Evolutionary conservation across 2,113 vertebrate species (phyloP).

Genomic region (Lampris incognitus): DNA sequence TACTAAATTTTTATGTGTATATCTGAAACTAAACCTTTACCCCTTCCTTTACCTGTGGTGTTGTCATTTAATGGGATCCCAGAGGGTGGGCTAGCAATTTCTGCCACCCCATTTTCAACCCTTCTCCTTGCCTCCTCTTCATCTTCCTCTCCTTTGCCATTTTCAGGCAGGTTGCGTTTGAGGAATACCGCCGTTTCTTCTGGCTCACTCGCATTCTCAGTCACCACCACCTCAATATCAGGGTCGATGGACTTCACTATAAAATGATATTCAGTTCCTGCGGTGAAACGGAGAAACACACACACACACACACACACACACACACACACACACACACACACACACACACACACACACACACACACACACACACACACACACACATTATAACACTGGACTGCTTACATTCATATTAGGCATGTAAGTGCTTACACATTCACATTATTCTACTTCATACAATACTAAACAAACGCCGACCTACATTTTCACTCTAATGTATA

Average conservation of each 20-base stretch:
- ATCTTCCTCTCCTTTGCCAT: slow-evolving; percentile 35
- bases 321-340: neutral
- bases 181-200: slow-evolving; percentile 18
- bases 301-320: neutral
- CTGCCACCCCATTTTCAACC: slow-evolving; percentile 38
- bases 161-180: neutral
- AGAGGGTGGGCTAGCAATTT: slow-evolving; percentile 16
- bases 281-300: neutral
- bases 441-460: no score
- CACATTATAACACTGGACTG: neutral
- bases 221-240: slow-evolving; percentile 54
- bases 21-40: slow-evolving; percentile 50
- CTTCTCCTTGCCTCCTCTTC: slow-evolving; percentile 39
- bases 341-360: neutral
- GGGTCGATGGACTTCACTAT: slow-evolving; percentile 78
- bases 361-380: neutral
- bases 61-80: slow-evolving; percentile 6
- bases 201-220: slow-evolving; percentile 10
- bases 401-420: no score
- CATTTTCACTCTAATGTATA: no score
- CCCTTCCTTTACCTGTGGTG: slow-evolving; percentile 53
- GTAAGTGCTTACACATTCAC: no score
- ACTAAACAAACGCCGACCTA: no score
- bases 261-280: slow-evolving; percentile 79
- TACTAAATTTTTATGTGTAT: no score